A percentile compares a stretch with the other conserved stretches of the same genome.
Conservation (phyloP, 2,797 vertebrate genomes). For the Champsocephalus esox region DNA sequence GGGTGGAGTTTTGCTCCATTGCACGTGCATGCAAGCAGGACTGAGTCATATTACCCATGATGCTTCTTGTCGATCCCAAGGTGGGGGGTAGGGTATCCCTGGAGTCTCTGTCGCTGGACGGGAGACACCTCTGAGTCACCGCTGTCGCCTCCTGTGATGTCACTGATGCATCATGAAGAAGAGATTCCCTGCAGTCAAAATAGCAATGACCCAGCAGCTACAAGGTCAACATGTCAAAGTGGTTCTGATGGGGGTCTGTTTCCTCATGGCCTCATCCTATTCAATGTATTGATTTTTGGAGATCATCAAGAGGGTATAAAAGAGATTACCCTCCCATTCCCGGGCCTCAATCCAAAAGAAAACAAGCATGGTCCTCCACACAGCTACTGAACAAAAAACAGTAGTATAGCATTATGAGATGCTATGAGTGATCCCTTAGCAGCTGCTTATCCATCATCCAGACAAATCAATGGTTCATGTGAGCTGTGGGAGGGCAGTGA, state of each 20-base stretch:
- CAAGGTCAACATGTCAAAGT: not conserved
- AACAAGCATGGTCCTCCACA: not conserved
- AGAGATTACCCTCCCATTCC: not conserved
- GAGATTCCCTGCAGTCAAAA: slow-evolving; percentile 35
- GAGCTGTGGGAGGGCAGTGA: slow-evolving; percentile 35
- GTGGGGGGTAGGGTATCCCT: slow-evolving; percentile 54
- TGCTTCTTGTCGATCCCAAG: slow-evolving; percentile 48
- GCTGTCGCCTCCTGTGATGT: slow-evolving; percentile 59
- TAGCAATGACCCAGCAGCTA: not conserved
- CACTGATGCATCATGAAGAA: slow-evolving; percentile 34
- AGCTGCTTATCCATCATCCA: slow-evolving; percentile 56
- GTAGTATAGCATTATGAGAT: slow-evolving; percentile 20
- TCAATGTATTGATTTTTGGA: slow-evolving; percentile 14
- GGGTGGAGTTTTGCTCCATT: slow-evolving; percentile 6
- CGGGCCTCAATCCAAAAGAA: not conserved
- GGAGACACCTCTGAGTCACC: slow-evolving; percentile 73
- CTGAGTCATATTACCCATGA: slow-evolving; percentile 71
- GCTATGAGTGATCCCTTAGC: slow-evolving; percentile 21
- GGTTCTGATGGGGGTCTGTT: not conserved
- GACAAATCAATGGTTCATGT: slow-evolving; percentile 35
- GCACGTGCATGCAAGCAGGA: slow-evolving; percentile 20
- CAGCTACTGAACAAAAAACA: slow-evolving; percentile 38
- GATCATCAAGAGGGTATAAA: not conserved
- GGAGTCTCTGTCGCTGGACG: slow-evolving; percentile 22
- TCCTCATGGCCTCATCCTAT: not conserved